Evolutionary conservation across 2,113 vertebrate genomes (phyloP), one percentile per base, ranked within the genome.

Genomic region (Cyphotilapia sp.): DNA sequence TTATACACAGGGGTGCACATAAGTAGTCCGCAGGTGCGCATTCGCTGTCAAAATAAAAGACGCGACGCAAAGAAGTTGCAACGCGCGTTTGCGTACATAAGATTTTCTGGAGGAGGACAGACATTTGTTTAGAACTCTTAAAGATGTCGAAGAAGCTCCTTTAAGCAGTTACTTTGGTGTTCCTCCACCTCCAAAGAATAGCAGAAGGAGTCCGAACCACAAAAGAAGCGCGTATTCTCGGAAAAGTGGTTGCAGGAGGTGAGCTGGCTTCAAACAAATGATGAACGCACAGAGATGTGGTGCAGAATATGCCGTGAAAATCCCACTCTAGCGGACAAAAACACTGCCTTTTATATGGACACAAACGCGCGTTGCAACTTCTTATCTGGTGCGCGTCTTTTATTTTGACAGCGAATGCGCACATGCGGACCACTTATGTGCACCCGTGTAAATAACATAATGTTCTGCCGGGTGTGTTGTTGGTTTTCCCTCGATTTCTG

Each of bases 81-180:
- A 14, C 6, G 6, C 0, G 3, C 0, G 12, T 42, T 29, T 29
- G 29, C 29, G 29, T 29, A 6, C 29, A 6, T 31, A 31, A 31
- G 29, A 31, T 31, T 31, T 31, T 31, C 6, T 6, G 29, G 29
- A 31, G 29, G 29, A 31, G 29, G 29, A 0, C 33, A 45, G 42
- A 14, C 13, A 45, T 45, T 45, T 45, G 42, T 45, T 45, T 45
- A 0, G 42, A 7, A 2, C 13, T 45, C 13, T 45, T 45, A 49
- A 49, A 49, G 47, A 9, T 49, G 47, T 49, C 2, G 5, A 3
- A 51, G 4, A 51, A 51, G 49, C 49, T n/a, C 49, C 19, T 53
- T 53, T n/a, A n/a, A 53, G 49, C 19, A 53, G 0, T 53, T 10
- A 6, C 2, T 53, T 0, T 53, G 49, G 0, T n/a, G 0, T 53